A percentile compares a stretch with the other conserved stretches of the same genome.
Evolutionary conservation across 1,140 invertebrate species (phyloP).

Genomic region (Drosophila ohnishii): DNA sequence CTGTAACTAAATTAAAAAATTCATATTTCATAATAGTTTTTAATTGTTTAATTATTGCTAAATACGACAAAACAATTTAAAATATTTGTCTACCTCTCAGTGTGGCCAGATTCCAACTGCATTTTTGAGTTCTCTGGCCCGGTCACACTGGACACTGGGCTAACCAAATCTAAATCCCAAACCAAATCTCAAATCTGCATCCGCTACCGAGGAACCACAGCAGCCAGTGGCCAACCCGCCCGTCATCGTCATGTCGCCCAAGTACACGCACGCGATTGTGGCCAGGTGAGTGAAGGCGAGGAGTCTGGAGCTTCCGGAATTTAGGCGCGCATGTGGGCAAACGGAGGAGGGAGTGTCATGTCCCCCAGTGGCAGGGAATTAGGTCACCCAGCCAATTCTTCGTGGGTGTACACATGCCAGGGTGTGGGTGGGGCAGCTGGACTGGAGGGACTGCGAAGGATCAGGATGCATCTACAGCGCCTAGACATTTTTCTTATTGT

Average conservation of each 20-base stretch:
- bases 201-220: slow-evolving; percentile 13
- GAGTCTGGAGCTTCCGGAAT: background rate
- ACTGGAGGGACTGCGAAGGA: background rate
- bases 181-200: slow-evolving; percentile 19
- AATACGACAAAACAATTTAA: background rate
- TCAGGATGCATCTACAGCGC: background rate
- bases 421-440: slow-evolving; percentile 20
- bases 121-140: background rate
- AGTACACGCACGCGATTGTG: slow-evolving; percentile 76
- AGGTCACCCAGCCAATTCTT: slow-evolving; percentile 21
- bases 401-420: slow-evolving; percentile 34
- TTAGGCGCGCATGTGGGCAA: slow-evolving; percentile 5
- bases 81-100: background rate
- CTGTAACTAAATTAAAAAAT: no score
- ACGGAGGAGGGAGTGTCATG: slow-evolving; percentile 26
- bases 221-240: slow-evolving; percentile 28
- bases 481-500: background rate
- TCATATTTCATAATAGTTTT: no score
- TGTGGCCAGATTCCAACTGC: background rate
- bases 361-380: slow-evolving; percentile 19
- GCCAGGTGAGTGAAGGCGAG: slow-evolving; percentile 57
- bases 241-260: slow-evolving; percentile 64
- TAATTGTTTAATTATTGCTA: no score
- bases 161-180: slow-evolving; percentile 26
- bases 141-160: slow-evolving; percentile 22